phyloP scores from a whole-genome alignment of 2,888 invertebrate species.

The Nasonia oneida region DNA sequence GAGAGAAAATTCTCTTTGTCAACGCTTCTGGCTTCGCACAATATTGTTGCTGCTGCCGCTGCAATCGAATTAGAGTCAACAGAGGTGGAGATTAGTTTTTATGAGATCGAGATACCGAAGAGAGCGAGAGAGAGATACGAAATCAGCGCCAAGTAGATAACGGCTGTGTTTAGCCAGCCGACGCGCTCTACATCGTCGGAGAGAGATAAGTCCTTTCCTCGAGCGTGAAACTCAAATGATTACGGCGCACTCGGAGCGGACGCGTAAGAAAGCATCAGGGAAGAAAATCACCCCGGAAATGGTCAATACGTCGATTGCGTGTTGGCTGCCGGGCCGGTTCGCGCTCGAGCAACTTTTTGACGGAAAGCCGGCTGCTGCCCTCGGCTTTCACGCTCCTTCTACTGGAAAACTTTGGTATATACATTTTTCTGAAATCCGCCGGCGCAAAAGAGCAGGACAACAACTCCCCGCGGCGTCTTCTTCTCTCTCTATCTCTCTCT shows the following conservation, averaged over 20 bases:
- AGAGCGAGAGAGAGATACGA: not conserved
- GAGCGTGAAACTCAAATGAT: not conserved
- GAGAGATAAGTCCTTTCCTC: not conserved
- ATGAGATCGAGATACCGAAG: not conserved
- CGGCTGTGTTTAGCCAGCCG: not conserved
- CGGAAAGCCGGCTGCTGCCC: constrained; percentile 35
- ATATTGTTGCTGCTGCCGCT: not conserved
- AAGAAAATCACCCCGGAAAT: constrained; percentile 49
- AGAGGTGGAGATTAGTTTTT: not conserved
- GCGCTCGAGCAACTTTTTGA: constrained; percentile 52
- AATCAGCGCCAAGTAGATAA: not conserved
- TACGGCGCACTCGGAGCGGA: not conserved
- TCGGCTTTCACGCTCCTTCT: constrained; percentile 36
- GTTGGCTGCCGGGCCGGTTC: not conserved
- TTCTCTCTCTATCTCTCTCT: not conserved
- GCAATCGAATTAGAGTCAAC: not conserved
- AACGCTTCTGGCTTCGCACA: not conserved
- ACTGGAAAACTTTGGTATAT: constrained; percentile 46
- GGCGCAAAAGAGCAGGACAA: constrained; percentile 17
- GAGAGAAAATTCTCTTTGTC: constrained; percentile 13
- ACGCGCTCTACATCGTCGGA: not conserved
- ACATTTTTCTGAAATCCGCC: constrained; percentile 3
- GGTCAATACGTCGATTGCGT: constrained; percentile 55
- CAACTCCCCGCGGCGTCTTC: constrained; percentile 5
- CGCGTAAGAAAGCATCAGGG: constrained; percentile 18